These are phyloP conservation scores for Latrodectus geometricus DNA, from an alignment of 1,140 invertebrate genomes.

Conservation along the genomic window DNA sequence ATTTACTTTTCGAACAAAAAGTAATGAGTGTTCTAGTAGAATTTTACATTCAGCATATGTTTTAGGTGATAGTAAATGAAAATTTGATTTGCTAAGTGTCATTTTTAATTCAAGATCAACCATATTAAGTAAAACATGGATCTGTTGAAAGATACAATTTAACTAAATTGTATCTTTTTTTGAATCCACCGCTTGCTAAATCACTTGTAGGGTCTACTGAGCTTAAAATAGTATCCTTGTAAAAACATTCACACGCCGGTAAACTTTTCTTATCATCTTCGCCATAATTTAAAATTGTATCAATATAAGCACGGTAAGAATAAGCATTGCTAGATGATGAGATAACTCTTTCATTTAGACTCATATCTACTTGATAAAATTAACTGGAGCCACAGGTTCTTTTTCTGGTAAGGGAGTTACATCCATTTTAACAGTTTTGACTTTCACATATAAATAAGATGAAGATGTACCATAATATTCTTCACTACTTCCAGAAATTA, in stretches of 20 bases:
- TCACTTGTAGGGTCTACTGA: neutral
- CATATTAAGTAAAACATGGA: conserved; percentile 5
- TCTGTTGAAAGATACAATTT: neutral
- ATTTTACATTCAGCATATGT: conserved; percentile 1
- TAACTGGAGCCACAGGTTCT: too few relatives aligned
- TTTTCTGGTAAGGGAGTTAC: too few relatives aligned
- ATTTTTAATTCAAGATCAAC: conserved; percentile 9
- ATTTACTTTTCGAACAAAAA: conserved; percentile 29
- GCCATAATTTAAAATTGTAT: conserved; percentile 17
- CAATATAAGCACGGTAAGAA: conserved; percentile 7
- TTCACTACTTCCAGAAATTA: too few relatives aligned
- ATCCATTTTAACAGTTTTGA: too few relatives aligned
- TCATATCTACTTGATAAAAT: too few relatives aligned
- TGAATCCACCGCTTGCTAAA: too few relatives aligned
- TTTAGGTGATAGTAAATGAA: neutral
- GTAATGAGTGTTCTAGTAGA: conserved; percentile 16
- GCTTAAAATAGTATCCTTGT: neutral
- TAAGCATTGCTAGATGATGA: too few relatives aligned
- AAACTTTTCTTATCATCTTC: neutral
- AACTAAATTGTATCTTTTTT: too few relatives aligned
- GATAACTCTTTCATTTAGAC: too few relatives aligned
- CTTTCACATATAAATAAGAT: too few relatives aligned
- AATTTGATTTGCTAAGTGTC: neutral
- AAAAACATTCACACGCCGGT: neutral
- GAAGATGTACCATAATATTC: too few relatives aligned